Conservation (phyloP, 2,113 vertebrate genomes). For the Elaphurus davidianus region DNA sequence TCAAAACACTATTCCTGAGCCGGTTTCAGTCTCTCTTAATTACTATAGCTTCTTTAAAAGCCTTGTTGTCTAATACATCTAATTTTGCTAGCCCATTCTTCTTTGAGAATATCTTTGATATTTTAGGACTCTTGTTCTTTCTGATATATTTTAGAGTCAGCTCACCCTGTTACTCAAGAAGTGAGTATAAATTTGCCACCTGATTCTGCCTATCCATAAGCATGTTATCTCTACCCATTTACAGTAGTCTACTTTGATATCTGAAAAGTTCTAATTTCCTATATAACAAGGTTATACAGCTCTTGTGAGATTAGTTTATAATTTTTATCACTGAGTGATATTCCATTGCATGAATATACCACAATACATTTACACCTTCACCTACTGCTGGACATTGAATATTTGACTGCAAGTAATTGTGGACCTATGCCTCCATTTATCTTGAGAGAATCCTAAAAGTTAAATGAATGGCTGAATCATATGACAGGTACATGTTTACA, state of each 20-base stretch:
- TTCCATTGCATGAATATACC: background rate
- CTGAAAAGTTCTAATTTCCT: background rate
- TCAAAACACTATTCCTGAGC: background rate
- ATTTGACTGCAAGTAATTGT: background rate
- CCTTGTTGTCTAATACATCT: background rate
- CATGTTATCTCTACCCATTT: background rate
- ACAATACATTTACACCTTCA: background rate
- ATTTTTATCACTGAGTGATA: background rate
- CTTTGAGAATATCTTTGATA: background rate
- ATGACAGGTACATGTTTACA: background rate
- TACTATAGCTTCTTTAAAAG: background rate
- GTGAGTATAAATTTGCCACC: background rate
- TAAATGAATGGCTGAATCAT: background rate
- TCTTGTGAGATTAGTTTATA: background rate
- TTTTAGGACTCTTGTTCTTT: background rate
- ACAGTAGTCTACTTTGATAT: background rate
- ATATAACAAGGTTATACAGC: background rate
- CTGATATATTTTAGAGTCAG: background rate
- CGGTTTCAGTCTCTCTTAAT: background rate
- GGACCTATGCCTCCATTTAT: background rate
- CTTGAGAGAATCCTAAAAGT: background rate
- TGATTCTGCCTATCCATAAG: background rate
- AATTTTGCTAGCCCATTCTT: background rate
- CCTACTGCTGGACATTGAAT: background rate
- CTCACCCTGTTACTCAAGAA: background rate